phyloP scores from a whole-genome alignment of 2,797 vertebrate species.

The Mustela erminea region DNA sequence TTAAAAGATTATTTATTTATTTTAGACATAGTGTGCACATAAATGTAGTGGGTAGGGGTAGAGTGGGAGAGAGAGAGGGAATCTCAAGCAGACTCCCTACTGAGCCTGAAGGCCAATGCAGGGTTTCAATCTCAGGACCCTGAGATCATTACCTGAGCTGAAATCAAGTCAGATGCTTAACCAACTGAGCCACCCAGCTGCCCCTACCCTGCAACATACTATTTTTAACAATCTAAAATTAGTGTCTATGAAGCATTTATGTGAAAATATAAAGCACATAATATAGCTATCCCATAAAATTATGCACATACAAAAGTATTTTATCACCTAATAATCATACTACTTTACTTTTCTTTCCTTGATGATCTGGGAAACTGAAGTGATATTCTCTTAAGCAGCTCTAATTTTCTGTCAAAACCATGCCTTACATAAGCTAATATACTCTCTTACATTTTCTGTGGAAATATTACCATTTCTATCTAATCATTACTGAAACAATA shows the following conservation, averaged over 20 bases:
- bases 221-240: slow-evolving; percentile 11
- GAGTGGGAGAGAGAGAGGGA: background rate
- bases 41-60: background rate
- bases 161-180: background rate
- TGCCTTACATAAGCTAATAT: slow-evolving; percentile 55
- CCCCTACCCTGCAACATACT: background rate
- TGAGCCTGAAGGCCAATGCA: background rate
- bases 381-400: background rate
- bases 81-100: background rate
- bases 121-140: background rate
- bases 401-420: slow-evolving; percentile 53
- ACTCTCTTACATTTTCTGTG: slow-evolving; percentile 45
- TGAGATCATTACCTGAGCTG: background rate
- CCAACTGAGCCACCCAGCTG: background rate
- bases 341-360: background rate
- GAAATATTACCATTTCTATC: slow-evolving; percentile 69
- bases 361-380: background rate
- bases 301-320: background rate
- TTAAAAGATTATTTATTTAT: background rate
- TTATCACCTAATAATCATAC: background rate
- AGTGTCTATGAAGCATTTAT: background rate
- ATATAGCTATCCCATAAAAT: background rate
- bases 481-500: slow-evolving; percentile 71
- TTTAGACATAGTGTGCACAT: background rate
- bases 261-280: background rate